Base-by-base conservation (phyloP, 2,888 invertebrate species). In the Drosophila demipolita region DNA sequence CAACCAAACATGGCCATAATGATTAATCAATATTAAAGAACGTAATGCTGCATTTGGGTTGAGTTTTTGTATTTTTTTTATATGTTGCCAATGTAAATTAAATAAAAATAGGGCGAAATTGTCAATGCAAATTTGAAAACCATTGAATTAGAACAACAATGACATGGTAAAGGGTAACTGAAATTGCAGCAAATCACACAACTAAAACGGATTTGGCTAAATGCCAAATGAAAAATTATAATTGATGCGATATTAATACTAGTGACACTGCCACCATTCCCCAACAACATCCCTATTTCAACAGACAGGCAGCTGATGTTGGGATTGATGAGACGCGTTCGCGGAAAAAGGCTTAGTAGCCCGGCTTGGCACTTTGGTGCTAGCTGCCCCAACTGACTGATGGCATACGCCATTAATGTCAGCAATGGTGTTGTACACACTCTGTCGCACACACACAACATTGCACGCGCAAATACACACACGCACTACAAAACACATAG, bases 161-260 rank as follows among this genome's bases (percentile, higher is more conserved):
- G 36, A 15, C 26, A 11, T 3, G 1, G 20, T 12, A 50, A 38
- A 48, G n/a, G 29, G 17, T 23, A 29, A 23, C 36, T 53, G 61
- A 71, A 82, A 71, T 66, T 88, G 88, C 90, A 88, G 74, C 85
- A 83, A 81, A 86, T 86, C 69, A 71, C 58, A 71, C 54, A 75
- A 70, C 80, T 73, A 74, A 75, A 86, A 73, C 72, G 74, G 69
- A 89, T 85, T 84, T 80, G 64, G 67, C 36, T 59, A 54, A 36
- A 63, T 75, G 82, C 65, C 79, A 78, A 66, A 64, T 78, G 86
- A 69, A 90, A 86, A 86, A 90, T 86, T 88, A 90, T 86, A 86
- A 86, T 90, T 90, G 86, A 86, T 86, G 90, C 72, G 86, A 88
- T 88, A 88, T 85, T 86, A 90, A 90, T 88, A 85, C 86, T 80